phyloP scores from a whole-genome alignment of 2,888 invertebrate species.

The Lepidochrysops patricia region DNA sequence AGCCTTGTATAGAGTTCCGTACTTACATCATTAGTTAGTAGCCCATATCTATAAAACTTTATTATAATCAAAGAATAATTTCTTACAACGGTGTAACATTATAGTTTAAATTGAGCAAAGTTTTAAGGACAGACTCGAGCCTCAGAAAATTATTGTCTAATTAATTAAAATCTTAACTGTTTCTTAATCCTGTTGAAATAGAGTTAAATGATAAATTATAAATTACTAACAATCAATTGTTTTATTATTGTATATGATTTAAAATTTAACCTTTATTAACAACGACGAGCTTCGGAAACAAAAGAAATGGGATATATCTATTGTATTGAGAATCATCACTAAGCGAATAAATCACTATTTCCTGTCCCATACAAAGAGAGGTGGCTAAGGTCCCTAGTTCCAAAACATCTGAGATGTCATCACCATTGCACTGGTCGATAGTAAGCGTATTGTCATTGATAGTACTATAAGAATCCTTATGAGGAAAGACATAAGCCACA shows the following conservation, averaged over 20 bases:
- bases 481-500: conserved; percentile 29
- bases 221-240: background rate
- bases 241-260: background rate
- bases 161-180: background rate
- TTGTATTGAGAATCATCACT: no score
- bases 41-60: background rate
- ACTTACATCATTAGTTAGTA: background rate
- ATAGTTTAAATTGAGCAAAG: no score
- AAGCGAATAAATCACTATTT: no score
- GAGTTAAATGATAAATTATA: background rate
- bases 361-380: no score
- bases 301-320: no score
- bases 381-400: no score
- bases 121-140: background rate
- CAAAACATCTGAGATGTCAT: background rate
- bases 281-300: no score
- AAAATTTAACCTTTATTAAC: no score
- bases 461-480: conserved; percentile 19
- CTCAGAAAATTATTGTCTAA: background rate
- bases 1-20: conserved; percentile 15
- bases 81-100: no score
- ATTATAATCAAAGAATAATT: background rate
- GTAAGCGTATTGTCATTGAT: conserved; percentile 23
- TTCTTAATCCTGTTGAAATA: background rate
- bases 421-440: conserved; percentile 8